phyloP scores from a whole-genome alignment of 2,113 vertebrate genomes.

The Rhineura floridana region DNA sequence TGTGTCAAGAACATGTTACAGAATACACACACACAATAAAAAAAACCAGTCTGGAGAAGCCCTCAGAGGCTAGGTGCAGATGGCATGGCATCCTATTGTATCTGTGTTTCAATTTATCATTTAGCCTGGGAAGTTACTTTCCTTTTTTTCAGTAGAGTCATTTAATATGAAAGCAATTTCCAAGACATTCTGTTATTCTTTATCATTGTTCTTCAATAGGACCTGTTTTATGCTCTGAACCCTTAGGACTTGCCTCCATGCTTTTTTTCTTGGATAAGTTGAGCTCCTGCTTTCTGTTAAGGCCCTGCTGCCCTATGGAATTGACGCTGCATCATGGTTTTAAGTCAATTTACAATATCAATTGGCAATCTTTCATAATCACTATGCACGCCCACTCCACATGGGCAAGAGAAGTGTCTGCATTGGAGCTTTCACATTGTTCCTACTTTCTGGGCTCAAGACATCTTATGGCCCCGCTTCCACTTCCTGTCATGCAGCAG shows the following conservation, averaged over 20 bases:
- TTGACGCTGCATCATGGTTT: not conserved
- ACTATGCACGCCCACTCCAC: not conserved
- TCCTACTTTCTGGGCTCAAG: not conserved
- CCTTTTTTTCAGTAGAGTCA: constrained; percentile 51
- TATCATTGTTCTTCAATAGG: not conserved
- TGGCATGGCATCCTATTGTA: constrained; percentile 50
- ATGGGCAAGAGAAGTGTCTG: not conserved
- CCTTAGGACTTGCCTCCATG: not conserved
- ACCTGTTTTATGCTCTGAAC: not conserved
- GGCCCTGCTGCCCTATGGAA: not conserved
- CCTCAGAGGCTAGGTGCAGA: constrained; percentile 45
- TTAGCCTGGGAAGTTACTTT: constrained; percentile 52
- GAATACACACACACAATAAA: too few relatives aligned
- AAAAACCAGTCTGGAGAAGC: too few relatives aligned
- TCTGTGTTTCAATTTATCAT: not conserved
- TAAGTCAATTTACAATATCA: not conserved
- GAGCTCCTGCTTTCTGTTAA: not conserved
- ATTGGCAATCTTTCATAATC: not conserved
- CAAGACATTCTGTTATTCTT: not conserved
- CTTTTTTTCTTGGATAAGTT: not conserved
- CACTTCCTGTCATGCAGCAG: not conserved
- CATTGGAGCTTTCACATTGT: not conserved
- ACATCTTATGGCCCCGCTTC: not conserved
- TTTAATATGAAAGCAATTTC: constrained; percentile 36
- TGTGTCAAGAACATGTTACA: too few relatives aligned